Base-by-base conservation (phyloP, 2,797 vertebrate species). In the Typhlichthys eigenmanni region DNA sequence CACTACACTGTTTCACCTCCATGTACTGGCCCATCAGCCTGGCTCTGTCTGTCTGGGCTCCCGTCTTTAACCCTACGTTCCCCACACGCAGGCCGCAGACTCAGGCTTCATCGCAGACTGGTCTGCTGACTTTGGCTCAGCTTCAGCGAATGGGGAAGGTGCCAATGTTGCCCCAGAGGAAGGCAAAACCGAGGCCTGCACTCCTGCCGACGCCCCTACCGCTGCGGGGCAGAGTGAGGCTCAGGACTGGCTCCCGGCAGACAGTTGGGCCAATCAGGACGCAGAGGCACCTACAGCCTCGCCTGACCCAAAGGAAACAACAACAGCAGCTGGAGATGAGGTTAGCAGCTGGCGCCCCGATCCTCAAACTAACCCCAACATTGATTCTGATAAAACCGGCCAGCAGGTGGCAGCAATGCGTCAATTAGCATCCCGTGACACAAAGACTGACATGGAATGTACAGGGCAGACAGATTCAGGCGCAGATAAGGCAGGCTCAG, bases 61-160 rank as follows among this genome's bases (percentile, higher is more conserved):
- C 77, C 78, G 79, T 85, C 70, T 82, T 68, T 83, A 85, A 89
- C 66, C 24, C 45, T 62, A 47, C 1, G 19, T 64, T 81, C 46
- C 57, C 48, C 74, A 32, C 55, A 0, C 92, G 74, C 83, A 96
- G 93, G 93, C 80, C 82, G 83, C 92, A 80, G 89, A 93, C 74
- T 32, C 67, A 7, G 80, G 87, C 38, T 92, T 91, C 43, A 60
- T 80, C 34, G 83, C 86, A 0, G 86, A 81, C 85, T 95, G 95
- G 95, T 92, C 90, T 14, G 92, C 94, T 76, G 93, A 95, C 78
- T 89, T 92, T 92, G 92, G 92, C 75, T 75, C 89, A 81, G 49
- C 78, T 38, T 77, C 82, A 13, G 34, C 66, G 70, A 89, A 90
- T 66, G 85, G 50, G 77, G 89, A 91, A 24, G 56, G 81, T 56